A percentile compares a stretch with the other conserved stretches of the same genome.
Evolutionary conservation across 2,888 invertebrate species (phyloP).

Genomic region (Cantharis nigra): DNA sequence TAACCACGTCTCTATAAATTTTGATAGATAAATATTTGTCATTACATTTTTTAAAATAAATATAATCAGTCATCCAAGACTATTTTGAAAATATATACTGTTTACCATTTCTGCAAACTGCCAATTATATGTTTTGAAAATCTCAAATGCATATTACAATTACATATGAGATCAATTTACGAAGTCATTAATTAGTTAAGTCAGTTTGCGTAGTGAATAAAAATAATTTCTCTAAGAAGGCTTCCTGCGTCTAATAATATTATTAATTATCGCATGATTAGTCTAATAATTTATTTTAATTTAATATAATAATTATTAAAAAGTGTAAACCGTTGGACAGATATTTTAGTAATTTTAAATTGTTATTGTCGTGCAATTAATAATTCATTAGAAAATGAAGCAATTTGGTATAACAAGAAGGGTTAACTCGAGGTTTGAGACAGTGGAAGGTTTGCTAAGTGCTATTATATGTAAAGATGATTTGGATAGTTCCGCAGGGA

Average conservation of each 20-base stretch:
- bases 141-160: too few species aligned
- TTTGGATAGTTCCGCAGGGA: background rate
- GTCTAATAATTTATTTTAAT: too few species aligned
- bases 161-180: too few species aligned
- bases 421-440: background rate
- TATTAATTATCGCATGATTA: too few species aligned
- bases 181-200: too few species aligned
- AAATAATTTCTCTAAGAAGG: too few species aligned
- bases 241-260: too few species aligned
- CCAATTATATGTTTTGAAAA: too few species aligned
- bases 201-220: too few species aligned
- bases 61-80: background rate
- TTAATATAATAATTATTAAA: too few species aligned
- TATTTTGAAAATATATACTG: background rate
- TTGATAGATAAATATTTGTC: background rate
- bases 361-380: background rate
- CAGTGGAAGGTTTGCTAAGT: background rate
- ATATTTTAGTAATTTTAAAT: background rate
- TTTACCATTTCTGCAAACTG: background rate
- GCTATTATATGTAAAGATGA: background rate
- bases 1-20: background rate
- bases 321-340: background rate
- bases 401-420: background rate
- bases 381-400: background rate
- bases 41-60: background rate